Conservation (phyloP, 2,113 vertebrate species). For the Cebus imitator region DNA sequence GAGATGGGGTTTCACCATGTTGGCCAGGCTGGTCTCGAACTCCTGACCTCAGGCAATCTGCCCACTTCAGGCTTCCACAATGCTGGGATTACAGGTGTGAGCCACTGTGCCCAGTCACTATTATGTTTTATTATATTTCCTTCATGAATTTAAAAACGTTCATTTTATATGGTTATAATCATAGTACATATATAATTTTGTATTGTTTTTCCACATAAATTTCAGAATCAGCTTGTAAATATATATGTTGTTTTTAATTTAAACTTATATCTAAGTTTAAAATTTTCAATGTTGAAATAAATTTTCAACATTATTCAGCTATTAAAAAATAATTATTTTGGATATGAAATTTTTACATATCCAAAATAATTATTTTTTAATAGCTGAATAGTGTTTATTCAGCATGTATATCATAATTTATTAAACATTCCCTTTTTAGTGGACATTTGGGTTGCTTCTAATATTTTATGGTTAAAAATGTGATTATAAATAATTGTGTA, state of each 20-base stretch:
- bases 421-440: background rate
- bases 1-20: too few species aligned
- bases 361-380: constrained; percentile 6
- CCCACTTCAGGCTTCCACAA: too few species aligned
- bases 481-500: background rate
- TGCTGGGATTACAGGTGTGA: too few species aligned
- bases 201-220: background rate
- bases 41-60: too few species aligned
- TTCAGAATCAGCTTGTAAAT: background rate
- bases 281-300: background rate
- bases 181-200: background rate
- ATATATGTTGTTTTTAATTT: background rate
- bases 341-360: too few species aligned
- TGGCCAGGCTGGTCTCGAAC: too few species aligned
- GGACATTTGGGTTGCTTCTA: constrained; percentile 28
- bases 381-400: background rate
- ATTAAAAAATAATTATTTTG: background rate
- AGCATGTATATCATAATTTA: background rate
- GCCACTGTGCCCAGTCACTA: background rate
- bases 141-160: constrained; percentile 29
- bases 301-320: background rate
- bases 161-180: background rate
- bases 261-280: background rate
- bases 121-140: background rate
- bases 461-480: constrained; percentile 18